Conservation (phyloP, 2,797 vertebrate species). For the Semaprochilodus insignis region DNA sequence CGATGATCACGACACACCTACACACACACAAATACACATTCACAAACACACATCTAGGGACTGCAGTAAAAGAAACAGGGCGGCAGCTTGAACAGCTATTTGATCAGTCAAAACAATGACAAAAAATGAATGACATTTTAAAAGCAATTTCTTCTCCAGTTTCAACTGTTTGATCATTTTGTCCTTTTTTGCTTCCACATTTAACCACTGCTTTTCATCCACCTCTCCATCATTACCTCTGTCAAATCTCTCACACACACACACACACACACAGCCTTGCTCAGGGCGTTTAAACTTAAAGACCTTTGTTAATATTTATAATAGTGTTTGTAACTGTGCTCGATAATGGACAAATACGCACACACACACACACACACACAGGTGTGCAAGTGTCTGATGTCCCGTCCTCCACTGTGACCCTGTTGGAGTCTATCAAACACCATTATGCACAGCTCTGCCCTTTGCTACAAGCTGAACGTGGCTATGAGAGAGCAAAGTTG, state of each 20-base stretch:
- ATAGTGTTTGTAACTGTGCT: neutral
- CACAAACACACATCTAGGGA: neutral
- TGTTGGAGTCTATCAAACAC: constrained; percentile 4
- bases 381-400: constrained; percentile 5
- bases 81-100: neutral
- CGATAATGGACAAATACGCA: neutral
- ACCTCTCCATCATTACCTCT: neutral
- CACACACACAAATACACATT: constrained; percentile 20
- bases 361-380: neutral
- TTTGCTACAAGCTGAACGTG: constrained; percentile 1
- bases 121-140: neutral
- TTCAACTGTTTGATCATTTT: neutral
- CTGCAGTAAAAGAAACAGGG: neutral
- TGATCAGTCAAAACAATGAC: neutral
- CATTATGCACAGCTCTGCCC: constrained; percentile 14
- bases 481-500: neutral
- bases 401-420: constrained; percentile 2
- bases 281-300: neutral
- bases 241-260: neutral
- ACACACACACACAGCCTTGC: neutral
- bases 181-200: neutral
- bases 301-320: neutral
- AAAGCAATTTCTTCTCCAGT: neutral
- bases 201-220: constrained; percentile 1
- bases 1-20: neutral